Base-by-base conservation (phyloP, 1,140 invertebrate genomes). In the Gryllus bimaculatus region DNA sequence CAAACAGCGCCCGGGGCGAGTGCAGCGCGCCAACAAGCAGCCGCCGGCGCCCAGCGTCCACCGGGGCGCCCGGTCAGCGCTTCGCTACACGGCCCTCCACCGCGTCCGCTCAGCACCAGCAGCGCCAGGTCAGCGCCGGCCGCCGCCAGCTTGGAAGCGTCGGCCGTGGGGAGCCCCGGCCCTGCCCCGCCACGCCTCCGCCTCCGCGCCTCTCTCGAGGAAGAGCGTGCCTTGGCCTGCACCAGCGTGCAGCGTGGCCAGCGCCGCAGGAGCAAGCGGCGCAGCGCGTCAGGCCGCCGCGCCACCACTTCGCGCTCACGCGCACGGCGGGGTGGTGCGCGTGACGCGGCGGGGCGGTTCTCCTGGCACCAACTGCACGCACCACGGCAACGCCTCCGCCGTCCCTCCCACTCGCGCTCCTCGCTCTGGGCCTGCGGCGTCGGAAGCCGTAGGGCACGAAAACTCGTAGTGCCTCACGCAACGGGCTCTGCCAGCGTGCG, bases 341-440 rank as follows among this genome's bases (percentile, higher is more conserved):
- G 49, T 54, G 49, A 54, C n/a, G n/a, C 15, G 8, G 49, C 8
- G 15, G 49, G 15, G 49, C 89, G 84, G 85, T 96, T 97, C 84
- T 98, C 97, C 0, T 96, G n/a, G 83, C 0, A 92, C 89, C 0
- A 96, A 84, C 82, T 98, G 93, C 7, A 91, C 85, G 74, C 91
- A 85, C 5, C 92, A 20, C 2, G n/a, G 75, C 47, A 20, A 79
- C 75, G 49, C 15, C 49, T 15, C 49, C 8, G 15, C 8, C 49
- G 49, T 54, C n/a, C n/a, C 8, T 54, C 15, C 49, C 15, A 8
- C 49, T 54, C 8, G 49, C 49, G 49, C 15, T n/a, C 8, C 18
- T 13, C 7, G 73, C 20, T 4, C 47, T 39, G 5, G 54, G 78
- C n/a, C 8, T 75, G 5, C 10, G 49, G 66, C 10, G 74, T 21